phyloP scores from a whole-genome alignment of 2,888 invertebrate genomes.

The Blomia tropicalis region DNA sequence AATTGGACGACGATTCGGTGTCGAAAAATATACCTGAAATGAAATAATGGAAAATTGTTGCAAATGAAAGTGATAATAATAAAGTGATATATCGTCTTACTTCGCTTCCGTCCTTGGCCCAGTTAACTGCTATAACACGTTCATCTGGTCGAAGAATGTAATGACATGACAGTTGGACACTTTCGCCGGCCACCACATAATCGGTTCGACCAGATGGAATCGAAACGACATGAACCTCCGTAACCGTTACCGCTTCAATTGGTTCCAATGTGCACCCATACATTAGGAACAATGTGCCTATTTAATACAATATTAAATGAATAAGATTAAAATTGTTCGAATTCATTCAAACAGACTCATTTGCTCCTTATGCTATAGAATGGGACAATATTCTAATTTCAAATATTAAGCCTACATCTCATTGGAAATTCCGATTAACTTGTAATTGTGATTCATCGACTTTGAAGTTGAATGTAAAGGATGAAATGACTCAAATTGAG shows the following conservation, averaged over 20 bases:
- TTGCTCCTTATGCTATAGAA: too few species aligned
- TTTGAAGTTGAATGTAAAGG: too few species aligned
- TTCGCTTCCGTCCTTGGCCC: slow-evolving; percentile 29
- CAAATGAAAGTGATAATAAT: not conserved
- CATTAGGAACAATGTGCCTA: too few species aligned
- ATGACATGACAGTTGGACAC: slow-evolving; percentile 28
- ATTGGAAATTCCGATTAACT: too few species aligned
- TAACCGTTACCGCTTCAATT: slow-evolving; percentile 27
- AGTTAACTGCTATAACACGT: slow-evolving; percentile 28
- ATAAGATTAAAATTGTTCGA: too few species aligned
- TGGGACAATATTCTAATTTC: too few species aligned
- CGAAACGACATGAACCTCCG: slow-evolving; percentile 27
- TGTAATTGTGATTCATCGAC: too few species aligned
- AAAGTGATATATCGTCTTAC: slow-evolving; percentile 8
- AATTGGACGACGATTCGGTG: slow-evolving; percentile 24
- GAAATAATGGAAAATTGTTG: not conserved
- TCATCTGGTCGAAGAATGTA: slow-evolving; percentile 27
- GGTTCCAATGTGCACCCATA: too few species aligned
- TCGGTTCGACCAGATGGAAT: slow-evolving; percentile 24
- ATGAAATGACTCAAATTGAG: too few species aligned
- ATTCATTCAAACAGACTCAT: too few species aligned
- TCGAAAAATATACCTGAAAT: slow-evolving; percentile 28
- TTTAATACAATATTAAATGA: too few species aligned
- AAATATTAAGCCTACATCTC: too few species aligned
- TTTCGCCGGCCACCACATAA: slow-evolving; percentile 30